These are phyloP conservation scores for Gonioctena quinquepunctata DNA, from an alignment of 1,140 invertebrate genomes.

Conservation along the genomic window DNA sequence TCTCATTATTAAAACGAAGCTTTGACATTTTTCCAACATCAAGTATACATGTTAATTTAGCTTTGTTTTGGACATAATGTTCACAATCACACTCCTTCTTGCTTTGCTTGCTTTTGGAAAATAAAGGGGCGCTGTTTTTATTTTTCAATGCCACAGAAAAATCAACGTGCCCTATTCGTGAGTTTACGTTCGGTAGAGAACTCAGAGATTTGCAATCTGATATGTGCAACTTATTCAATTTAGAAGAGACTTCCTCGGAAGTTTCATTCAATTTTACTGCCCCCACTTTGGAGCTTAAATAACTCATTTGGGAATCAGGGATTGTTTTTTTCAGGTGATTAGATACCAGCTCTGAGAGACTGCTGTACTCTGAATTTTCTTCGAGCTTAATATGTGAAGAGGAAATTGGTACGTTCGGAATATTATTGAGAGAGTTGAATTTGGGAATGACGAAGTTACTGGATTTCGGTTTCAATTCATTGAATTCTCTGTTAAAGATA, in stretches of 20 bases:
- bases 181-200: background rate
- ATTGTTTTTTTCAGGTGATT: conserved; percentile 23
- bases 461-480: background rate
- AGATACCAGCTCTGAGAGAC: conserved; percentile 21
- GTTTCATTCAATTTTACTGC: background rate
- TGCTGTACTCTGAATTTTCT: conserved; percentile 24
- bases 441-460: conserved; percentile 21
- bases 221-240: background rate
- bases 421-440: background rate
- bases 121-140: conserved; percentile 24
- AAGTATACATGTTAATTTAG: conserved; percentile 41
- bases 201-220: background rate
- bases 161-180: conserved; percentile 31
- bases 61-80: conserved; percentile 9
- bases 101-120: conserved; percentile 24
- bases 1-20: conserved; percentile 25
- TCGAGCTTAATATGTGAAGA: background rate
- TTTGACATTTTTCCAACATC: conserved; percentile 38
- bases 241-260: background rate
- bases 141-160: conserved; percentile 42
- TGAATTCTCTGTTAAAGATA: conserved; percentile 20
- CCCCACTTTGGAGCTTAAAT: background rate
- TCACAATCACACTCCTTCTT: conserved; percentile 40
- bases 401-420: no score
- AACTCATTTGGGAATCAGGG: conserved; percentile 8